These are phyloP conservation scores for Calosoma granatense DNA, from an alignment of 1,140 invertebrate genomes.

Conservation along the genomic window DNA sequence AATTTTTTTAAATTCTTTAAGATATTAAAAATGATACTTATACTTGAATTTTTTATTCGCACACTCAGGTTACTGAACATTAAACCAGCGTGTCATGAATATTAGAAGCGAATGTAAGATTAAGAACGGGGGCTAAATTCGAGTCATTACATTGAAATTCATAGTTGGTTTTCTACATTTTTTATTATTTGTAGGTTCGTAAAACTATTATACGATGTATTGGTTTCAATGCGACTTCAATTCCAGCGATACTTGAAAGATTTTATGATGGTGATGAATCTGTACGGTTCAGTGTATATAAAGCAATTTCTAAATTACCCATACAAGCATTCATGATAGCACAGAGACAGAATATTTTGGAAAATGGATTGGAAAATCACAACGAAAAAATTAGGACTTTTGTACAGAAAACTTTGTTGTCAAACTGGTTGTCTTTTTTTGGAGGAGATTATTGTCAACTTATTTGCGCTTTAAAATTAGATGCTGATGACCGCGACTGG, in stretches of 20 bases:
- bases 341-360: neutral
- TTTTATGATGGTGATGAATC: neutral
- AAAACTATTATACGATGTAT: neutral
- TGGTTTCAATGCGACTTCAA: neutral
- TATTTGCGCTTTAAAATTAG: neutral
- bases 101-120: no score
- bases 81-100: no score
- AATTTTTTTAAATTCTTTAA: no score
- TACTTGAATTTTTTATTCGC: neutral
- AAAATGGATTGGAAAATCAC: neutral
- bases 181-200: neutral
- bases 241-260: neutral
- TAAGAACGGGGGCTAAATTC: no score
- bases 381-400: neutral
- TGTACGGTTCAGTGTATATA: neutral
- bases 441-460: neutral
- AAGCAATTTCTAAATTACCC: neutral
- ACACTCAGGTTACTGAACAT: neutral
- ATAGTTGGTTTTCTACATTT: no score
- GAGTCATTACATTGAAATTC: no score
- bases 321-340: neutral
- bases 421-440: neutral
- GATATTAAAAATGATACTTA: no score
- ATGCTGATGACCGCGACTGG: neutral
- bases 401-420: neutral